Evolutionary conservation across 1,140 invertebrate species (phyloP).

Genomic region (Laupala kohalensis): DNA sequence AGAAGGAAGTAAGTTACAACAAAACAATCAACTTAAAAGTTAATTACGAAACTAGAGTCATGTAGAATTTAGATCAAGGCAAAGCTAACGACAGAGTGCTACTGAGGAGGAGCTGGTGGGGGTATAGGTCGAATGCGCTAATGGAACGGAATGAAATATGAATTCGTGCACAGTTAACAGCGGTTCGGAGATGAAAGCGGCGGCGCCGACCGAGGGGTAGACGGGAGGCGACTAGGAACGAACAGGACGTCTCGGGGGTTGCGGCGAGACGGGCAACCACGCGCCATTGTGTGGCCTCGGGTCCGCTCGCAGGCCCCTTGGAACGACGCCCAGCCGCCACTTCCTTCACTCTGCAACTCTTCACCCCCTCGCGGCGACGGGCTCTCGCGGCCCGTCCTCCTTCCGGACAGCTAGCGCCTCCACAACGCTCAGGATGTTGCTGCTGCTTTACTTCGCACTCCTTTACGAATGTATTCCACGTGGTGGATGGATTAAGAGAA

Average conservation of each 20-base stretch:
- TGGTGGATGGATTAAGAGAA: no score
- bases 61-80: no score
- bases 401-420: no score
- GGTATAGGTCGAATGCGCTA: not conserved
- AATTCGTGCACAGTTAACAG: not conserved
- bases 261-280: not conserved
- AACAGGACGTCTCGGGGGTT: not conserved
- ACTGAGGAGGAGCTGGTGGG: not conserved
- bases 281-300: not conserved
- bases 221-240: no score
- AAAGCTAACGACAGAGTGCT: not conserved
- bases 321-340: not conserved
- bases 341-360: not conserved
- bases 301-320: not conserved
- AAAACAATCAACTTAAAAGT: no score
- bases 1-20: no score
- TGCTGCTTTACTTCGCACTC: no score
- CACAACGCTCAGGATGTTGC: no score
- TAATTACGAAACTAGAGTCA: no score
- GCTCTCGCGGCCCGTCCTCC: no score
- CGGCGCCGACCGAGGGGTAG: not conserved
- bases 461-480: no score
- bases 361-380: no score
- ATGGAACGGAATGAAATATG: not conserved
- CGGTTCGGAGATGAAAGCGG: not conserved